Evolutionary conservation across 1,140 invertebrate species (phyloP), one percentile per base, ranked within the genome.

Genomic region (Aphaenogaster ashmeadi): DNA sequence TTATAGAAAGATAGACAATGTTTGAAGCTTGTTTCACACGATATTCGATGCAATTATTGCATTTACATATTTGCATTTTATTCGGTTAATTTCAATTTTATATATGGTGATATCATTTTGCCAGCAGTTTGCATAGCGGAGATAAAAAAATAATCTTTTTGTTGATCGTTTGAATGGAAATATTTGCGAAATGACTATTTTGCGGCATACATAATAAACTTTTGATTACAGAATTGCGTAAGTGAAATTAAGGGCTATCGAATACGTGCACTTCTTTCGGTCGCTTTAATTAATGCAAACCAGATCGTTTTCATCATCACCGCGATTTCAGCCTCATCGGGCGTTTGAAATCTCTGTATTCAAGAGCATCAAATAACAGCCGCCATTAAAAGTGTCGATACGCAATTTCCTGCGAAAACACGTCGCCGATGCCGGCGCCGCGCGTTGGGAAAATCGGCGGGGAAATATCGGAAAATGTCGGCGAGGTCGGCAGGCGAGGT

Each of bases 401-500:
- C 66, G 79, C 79, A 81, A 81, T 81, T 71, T 81, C 66, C 66
- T 81, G 66, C 79, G 79, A 81, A 71, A 81, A 81, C 79, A 71
- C 66, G 79, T 33, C 66, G 66, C 50, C 66, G 79, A 56, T 56
- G 54, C 64, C 66, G 79, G 66, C 79, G 79, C 64, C 64, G 64
- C 78, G 50, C 52, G 64, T 44, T 54, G 47, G 41, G 56, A 85
- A 77, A 85, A 74, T 75, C 72, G 69, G 81, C 58, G 8, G 33
- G 56, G 72, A 77, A 77, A 77, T 85, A 75, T 77, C 58, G 72
- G 77, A 79, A 69, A 81, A 87, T 81, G 66, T 80, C 62, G 64
- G 64, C 62, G 66, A 80, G 64, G 77, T 80, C 52, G 64, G 41
- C n/a, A 36, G 56, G 47, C 33, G 56, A 47, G 66, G 75, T 81